phyloP scores from a whole-genome alignment of 2,888 invertebrate species.

The Chloromyia formosa region DNA sequence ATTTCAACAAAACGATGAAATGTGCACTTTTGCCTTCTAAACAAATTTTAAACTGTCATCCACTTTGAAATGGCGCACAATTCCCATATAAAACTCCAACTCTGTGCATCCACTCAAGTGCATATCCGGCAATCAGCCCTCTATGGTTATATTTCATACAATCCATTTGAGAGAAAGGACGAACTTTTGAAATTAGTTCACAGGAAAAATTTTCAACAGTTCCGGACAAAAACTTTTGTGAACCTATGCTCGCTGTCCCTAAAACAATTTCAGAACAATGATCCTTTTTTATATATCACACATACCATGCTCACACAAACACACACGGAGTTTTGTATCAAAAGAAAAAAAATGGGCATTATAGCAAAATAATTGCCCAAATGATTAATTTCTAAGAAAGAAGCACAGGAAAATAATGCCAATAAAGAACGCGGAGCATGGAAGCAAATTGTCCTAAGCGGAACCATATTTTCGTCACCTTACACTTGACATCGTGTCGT shows the following conservation, averaged over 20 bases:
- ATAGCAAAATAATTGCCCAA: slow-evolving; percentile 30
- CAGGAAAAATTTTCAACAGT: slow-evolving; percentile 4
- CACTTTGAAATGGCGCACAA: slow-evolving; percentile 1
- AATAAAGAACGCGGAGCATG: background rate
- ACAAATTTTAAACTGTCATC: slow-evolving; percentile 31
- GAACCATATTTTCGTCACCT: slow-evolving; percentile 33
- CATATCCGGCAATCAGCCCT: background rate
- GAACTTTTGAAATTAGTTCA: slow-evolving; percentile 38
- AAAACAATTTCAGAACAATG: slow-evolving; percentile 34
- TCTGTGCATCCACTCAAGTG: background rate
- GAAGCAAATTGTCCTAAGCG: slow-evolving; percentile 9
- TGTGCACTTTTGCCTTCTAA: background rate
- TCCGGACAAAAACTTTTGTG: slow-evolving; percentile 26
- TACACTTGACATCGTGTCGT: slow-evolving; percentile 10
- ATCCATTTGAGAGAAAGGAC: slow-evolving; percentile 1
- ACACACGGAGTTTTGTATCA: background rate
- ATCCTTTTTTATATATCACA: slow-evolving; percentile 2
- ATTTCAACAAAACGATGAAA: background rate
- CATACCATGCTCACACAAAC: background rate
- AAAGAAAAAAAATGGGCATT: background rate
- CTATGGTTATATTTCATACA: slow-evolving; percentile 14
- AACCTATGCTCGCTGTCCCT: slow-evolving; percentile 23
- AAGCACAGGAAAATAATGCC: slow-evolving; percentile 10
- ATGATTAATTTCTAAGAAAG: slow-evolving; percentile 38
- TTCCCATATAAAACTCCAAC: background rate